A percentile compares a stretch with the other conserved stretches of the same genome.
Evolutionary conservation across 2,113 vertebrate genomes (phyloP).

Genomic region (Cairina moschata): DNA sequence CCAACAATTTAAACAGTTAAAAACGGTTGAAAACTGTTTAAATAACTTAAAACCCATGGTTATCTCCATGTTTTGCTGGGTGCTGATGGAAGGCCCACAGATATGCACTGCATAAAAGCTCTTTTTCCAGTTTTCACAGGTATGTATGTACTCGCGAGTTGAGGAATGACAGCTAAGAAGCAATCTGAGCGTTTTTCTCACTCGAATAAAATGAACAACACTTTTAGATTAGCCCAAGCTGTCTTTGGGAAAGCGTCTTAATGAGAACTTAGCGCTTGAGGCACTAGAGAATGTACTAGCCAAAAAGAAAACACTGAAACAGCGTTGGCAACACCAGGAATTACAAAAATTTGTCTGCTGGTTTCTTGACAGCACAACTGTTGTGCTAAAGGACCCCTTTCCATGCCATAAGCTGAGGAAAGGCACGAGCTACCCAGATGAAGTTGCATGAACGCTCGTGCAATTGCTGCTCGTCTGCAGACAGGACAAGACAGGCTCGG

Average conservation of each 20-base stretch:
- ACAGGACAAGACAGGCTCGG: neutral
- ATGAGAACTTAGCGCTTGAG: accelerated
- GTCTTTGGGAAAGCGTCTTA: neutral
- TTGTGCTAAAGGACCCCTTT: neutral
- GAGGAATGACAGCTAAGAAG: neutral
- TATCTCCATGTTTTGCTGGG: neutral
- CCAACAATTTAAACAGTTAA: neutral
- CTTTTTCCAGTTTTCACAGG: neutral
- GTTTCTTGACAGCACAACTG: neutral
- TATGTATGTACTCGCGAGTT: neutral
- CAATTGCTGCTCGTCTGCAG: neutral
- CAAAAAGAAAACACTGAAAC: neutral
- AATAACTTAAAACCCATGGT: accelerated
- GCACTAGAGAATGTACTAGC: accelerated
- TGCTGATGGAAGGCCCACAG: neutral
- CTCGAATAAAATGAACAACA: neutral
- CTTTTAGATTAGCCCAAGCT: neutral
- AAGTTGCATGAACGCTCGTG: accelerated
- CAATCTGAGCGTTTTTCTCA: neutral
- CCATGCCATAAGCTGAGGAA: accelerated
- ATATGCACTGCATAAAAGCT: neutral
- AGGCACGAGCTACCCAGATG: accelerated
- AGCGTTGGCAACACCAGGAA: neutral
- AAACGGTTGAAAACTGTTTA: no score
- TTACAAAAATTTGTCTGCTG: neutral